A percentile compares a stretch with the other conserved stretches of the same genome.
These are phyloP conservation scores for Myotis daubentonii DNA, from an alignment of 2,797 vertebrate species.

Conservation along the genomic window DNA sequence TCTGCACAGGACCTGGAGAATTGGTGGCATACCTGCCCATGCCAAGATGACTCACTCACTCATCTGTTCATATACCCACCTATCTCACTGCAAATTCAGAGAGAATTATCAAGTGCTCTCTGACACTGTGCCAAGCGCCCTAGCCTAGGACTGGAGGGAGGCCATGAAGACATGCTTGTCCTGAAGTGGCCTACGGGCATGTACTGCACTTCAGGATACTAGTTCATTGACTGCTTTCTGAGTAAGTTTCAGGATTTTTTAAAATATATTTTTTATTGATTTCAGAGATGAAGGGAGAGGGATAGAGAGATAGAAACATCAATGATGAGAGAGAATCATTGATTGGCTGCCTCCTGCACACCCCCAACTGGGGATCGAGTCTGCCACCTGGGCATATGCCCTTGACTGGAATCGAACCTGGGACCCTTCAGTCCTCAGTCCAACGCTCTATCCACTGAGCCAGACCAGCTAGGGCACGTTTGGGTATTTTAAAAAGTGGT, in stretches of 20 bases:
- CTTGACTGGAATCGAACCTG: no score
- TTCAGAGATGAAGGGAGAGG: no score
- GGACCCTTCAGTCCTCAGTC: no score
- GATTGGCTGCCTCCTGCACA: no score
- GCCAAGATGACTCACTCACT: background rate
- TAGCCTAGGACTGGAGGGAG: background rate
- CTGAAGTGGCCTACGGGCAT: background rate
- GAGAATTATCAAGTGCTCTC: background rate
- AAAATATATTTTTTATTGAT: no score
- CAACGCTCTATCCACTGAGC: no score
- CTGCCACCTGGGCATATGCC: no score
- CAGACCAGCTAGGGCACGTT: no score
- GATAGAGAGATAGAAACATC: no score
- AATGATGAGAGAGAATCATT: no score
- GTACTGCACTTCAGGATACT: background rate
- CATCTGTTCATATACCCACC: background rate
- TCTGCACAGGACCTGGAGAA: background rate
- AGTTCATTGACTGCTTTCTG: background rate
- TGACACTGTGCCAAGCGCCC: background rate
- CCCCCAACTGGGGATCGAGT: no score
- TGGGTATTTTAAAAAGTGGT: background rate
- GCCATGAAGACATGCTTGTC: background rate
- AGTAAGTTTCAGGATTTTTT: background rate
- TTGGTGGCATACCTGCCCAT: accelerated
- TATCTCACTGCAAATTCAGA: background rate